Percentiles rank a stretch among this genome's conserved stretches.
Conservation (phyloP, 2,113 vertebrate genomes). For the Otus sunia region DNA sequence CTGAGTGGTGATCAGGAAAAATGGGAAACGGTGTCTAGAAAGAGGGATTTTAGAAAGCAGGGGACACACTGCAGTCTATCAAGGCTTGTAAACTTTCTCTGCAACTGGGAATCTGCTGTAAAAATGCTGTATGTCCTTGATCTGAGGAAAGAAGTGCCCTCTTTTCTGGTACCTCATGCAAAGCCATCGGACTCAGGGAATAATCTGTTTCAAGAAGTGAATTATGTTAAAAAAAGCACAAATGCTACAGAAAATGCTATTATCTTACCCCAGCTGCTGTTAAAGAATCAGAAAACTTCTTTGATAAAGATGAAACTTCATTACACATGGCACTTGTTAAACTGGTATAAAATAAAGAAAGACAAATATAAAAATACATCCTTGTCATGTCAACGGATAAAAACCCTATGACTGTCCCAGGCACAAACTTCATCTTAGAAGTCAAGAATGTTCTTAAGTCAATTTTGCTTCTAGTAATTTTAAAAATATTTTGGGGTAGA, state of each 20-base stretch:
- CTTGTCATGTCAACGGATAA: background rate
- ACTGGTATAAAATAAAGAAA: constrained; percentile 71
- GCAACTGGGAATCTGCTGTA: background rate
- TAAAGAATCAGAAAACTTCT: constrained; percentile 85
- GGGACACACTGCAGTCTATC: background rate
- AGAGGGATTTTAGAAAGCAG: background rate
- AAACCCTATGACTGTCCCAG: background rate
- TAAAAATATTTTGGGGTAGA: background rate
- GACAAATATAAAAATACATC: background rate
- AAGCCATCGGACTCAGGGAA: background rate
- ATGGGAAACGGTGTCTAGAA: background rate
- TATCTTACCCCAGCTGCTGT: constrained; percentile 87
- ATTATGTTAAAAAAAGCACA: background rate
- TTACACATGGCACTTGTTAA: constrained; percentile 94
- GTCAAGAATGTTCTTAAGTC: background rate
- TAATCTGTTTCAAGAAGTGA: background rate
- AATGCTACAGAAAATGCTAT: background rate
- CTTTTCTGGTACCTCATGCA: background rate
- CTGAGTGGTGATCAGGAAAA: background rate
- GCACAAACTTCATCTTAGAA: background rate
- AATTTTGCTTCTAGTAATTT: background rate
- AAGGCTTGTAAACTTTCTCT: background rate
- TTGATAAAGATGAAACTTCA: constrained; percentile 88
- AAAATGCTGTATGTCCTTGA: background rate
- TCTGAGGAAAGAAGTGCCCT: background rate